Evolutionary conservation across 2,113 vertebrate species (phyloP).

Genomic region (Prunella fulvescens): DNA sequence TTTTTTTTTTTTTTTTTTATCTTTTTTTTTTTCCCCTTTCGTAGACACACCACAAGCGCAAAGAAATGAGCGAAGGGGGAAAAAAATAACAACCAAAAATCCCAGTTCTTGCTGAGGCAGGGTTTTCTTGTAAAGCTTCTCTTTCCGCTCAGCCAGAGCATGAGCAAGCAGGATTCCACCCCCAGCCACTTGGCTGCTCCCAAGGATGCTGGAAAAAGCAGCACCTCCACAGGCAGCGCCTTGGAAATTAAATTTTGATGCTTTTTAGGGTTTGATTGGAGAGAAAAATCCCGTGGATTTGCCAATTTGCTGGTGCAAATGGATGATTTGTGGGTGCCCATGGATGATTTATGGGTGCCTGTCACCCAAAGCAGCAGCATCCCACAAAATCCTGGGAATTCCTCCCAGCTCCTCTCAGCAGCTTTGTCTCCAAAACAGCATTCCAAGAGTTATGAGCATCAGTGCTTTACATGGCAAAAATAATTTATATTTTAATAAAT

Average conservation of each 20-base stretch:
- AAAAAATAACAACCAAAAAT: neutral
- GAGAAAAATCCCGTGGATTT: neutral
- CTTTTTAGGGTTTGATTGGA: neutral
- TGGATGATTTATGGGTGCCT: neutral
- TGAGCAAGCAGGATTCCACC: conserved; percentile 34
- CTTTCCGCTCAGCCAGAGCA: conserved; percentile 12
- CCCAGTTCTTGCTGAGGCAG: conserved; percentile 63
- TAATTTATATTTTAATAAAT: neutral
- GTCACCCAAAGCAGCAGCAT: accelerated
- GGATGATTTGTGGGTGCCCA: no score
- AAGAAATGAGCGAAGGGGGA: conserved; percentile 40
- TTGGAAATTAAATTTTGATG: accelerated
- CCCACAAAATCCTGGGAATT: neutral
- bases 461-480: neutral
- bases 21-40: neutral
- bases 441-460: neutral
- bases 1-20: no score
- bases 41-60: conserved; percentile 68
- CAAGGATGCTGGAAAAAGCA: neutral
- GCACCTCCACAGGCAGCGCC: neutral
- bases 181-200: neutral
- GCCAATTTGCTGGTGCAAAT: neutral
- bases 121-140: conserved; percentile 66
- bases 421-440: neutral
- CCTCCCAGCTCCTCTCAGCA: neutral